A percentile compares a stretch with the other conserved stretches of the same genome.
Evolutionary conservation across 2,797 vertebrate genomes (phyloP).

Genomic region (Mallotus villosus): DNA sequence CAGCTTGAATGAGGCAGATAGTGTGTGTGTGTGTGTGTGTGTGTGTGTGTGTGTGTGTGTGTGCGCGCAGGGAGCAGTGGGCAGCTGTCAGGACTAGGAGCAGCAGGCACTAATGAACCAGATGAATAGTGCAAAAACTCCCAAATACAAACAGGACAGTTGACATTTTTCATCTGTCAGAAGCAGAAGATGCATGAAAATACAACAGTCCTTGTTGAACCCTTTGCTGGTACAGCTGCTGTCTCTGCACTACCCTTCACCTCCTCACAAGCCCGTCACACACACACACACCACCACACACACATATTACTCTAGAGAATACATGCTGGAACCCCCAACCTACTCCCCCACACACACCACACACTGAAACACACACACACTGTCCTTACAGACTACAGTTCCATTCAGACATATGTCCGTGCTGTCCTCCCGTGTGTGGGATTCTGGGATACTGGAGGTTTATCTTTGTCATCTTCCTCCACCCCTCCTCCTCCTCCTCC

Average conservation of each 20-base stretch:
- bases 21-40: constrained; percentile 44
- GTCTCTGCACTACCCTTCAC: background rate
- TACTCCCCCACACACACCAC: background rate
- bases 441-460: too few relatives aligned
- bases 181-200: constrained; percentile 99
- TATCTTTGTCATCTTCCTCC: too few relatives aligned
- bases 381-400: background rate
- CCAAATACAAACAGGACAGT: constrained; percentile 99
- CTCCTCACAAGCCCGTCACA: background rate
- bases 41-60: constrained; percentile 24
- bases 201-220: constrained; percentile 97
- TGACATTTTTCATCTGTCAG: constrained; percentile 99
- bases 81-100: constrained; percentile 96
- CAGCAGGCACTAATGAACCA: constrained; percentile 99
- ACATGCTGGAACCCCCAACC: too few relatives aligned
- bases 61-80: constrained; percentile 75
- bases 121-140: constrained; percentile 99
- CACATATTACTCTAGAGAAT: too few relatives aligned
- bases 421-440: background rate
- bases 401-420: background rate
- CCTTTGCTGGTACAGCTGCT: constrained; percentile 83
- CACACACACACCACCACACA: background rate
- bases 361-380: constrained; percentile 6
- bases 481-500: too few relatives aligned
- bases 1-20: constrained; percentile 95